Conservation (phyloP, 2,888 invertebrate species). For the Pharmacophagus antenor region DNA sequence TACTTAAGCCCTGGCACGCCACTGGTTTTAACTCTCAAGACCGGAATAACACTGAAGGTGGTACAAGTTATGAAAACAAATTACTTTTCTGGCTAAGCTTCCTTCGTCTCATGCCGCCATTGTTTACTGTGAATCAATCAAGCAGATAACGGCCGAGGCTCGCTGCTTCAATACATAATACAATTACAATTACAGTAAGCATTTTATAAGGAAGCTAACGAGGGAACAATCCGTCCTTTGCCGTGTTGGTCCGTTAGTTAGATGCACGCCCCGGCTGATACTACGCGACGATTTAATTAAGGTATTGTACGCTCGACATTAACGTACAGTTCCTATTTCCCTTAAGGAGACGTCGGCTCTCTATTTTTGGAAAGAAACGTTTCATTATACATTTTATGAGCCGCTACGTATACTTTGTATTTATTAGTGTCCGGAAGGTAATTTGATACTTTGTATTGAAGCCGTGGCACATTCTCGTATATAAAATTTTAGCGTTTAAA, state of each 20-base stretch:
- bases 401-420: slow-evolving; percentile 11
- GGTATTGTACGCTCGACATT: slow-evolving; percentile 74
- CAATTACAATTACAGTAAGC: slow-evolving; percentile 38
- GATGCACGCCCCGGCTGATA: slow-evolving; percentile 67
- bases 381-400: slow-evolving; percentile 16
- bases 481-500: too few relatives aligned
- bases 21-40: too few relatives aligned
- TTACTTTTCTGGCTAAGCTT: not conserved
- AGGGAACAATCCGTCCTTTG: slow-evolving; percentile 39
- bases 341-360: slow-evolving; percentile 36
- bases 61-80: slow-evolving; percentile 3
- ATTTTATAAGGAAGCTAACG: slow-evolving; percentile 40
- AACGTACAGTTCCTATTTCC: slow-evolving; percentile 47
- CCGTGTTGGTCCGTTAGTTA: slow-evolving; percentile 59
- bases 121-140: slow-evolving; percentile 25
- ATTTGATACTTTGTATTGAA: slow-evolving; percentile 3
- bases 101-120: not conserved
- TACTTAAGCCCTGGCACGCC: too few relatives aligned
- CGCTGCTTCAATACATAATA: slow-evolving; percentile 13
- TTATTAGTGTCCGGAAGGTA: not conserved
- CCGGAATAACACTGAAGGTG: too few relatives aligned
- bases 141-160: slow-evolving; percentile 15
- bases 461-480: too few relatives aligned
- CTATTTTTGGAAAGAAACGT: not conserved
- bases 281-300: slow-evolving; percentile 76